Base-by-base conservation (phyloP, 2,797 vertebrate genomes). In the Chanos chanos region DNA sequence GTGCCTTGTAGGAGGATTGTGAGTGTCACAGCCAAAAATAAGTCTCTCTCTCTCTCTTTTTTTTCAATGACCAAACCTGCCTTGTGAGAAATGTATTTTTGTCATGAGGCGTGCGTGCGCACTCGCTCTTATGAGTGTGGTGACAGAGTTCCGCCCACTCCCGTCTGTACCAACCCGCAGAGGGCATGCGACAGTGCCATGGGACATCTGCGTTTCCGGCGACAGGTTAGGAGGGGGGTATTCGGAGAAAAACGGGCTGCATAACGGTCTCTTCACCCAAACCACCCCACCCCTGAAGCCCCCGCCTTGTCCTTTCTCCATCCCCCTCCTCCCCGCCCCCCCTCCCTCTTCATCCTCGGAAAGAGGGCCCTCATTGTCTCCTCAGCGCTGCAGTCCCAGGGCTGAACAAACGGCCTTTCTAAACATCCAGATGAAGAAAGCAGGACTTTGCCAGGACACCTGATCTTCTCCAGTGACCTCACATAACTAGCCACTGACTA, bases 401-500 rank as follows among this genome's bases (percentile, higher is more conserved):
- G 41, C 10, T 45, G 63, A 73, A 76, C 74, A 76, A 76, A 68
- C 45, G 54, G 53, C 50, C 71, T 71, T 76, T 76, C 64, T 76
- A 64, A 58, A 52, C 65, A 53, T 61, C 71, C 71, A 67, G 70
- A 71, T 61, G 65, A 74, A 37, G 68, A 65, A 64, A 53, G 10
- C 60, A 52, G 30, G 28, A 40, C 62, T 28, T 54, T 68, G 74
- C 74, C 65, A 73, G 68, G 74, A 76, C 70, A 76, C 71, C 68
- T 71, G 74, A 76, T 76, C 67, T 51, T 24, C 62, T 66, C 63
- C 63, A 58, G 39, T 30, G 28, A 41, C 54, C 54, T 40, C 25
- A 71, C 55, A 65, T 57, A 66, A 58, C 39, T 39, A 47, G 25
- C 52, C 68, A 62, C 36, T 31, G 65, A 51, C 68, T 7, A 10